These are phyloP conservation scores for Diphyllodes magnificus DNA, from an alignment of 2,113 vertebrate species.

Conservation along the genomic window DNA sequence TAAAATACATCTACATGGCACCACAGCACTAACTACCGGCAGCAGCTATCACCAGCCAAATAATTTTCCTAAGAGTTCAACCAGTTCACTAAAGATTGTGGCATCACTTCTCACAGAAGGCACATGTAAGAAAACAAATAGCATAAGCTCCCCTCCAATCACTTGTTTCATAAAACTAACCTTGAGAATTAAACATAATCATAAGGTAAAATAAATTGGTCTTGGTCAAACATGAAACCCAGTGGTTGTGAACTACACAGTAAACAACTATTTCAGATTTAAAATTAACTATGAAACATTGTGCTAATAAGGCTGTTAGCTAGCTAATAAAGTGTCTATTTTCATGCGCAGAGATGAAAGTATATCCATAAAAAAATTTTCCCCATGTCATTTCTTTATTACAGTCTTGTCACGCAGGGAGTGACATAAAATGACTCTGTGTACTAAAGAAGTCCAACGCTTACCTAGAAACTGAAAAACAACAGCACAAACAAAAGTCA, in stretches of 20 bases:
- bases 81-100: not conserved
- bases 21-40: not conserved
- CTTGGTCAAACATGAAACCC: not conserved
- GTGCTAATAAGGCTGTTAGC: not conserved
- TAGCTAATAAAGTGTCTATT: not conserved
- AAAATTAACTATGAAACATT: not conserved
- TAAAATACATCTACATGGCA: not conserved
- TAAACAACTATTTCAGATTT: not conserved
- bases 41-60: not conserved
- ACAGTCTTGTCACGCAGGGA: not conserved
- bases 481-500: slow-evolving; percentile 40
- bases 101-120: not conserved
- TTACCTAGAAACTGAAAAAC: slow-evolving; percentile 1
- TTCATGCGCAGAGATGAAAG: not conserved
- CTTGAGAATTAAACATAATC: not conserved
- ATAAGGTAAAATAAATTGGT: not conserved
- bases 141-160: not conserved
- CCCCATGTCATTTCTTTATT: slow-evolving; percentile 15
- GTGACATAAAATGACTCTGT: not conserved
- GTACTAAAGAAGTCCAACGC: not conserved
- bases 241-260: not conserved
- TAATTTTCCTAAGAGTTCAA: not conserved
- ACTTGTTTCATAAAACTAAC: not conserved
- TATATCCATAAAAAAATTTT: not conserved
- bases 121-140: not conserved